Conservation (phyloP, 2,888 invertebrate genomes). For the Tachina grossa region DNA sequence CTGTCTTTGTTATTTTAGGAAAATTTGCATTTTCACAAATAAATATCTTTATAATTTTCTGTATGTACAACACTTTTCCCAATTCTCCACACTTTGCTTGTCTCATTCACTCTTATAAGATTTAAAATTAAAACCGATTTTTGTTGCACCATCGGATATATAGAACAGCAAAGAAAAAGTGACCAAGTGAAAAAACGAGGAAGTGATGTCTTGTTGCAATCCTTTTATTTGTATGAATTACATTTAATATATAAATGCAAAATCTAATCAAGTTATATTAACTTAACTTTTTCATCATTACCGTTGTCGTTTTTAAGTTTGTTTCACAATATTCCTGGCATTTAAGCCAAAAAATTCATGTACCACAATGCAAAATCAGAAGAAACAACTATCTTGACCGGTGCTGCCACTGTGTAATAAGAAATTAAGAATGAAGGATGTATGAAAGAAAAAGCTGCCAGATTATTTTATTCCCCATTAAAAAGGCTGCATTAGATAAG, state of each 20-base stretch:
- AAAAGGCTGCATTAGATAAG: no score
- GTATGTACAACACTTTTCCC: slow-evolving; percentile 71
- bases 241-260: background rate
- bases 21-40: slow-evolving; percentile 57
- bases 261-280: background rate
- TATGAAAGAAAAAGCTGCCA: no score
- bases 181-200: slow-evolving; percentile 30
- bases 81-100: slow-evolving; percentile 38
- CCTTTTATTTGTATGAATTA: background rate
- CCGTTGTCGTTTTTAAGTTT: slow-evolving; percentile 22
- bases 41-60: slow-evolving; percentile 61
- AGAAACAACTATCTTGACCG: slow-evolving; percentile 21
- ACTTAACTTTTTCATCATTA: slow-evolving; percentile 28
- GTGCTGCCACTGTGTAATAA: slow-evolving; percentile 5
- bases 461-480: no score
- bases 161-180: slow-evolving; percentile 46
- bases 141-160: slow-evolving; percentile 48
- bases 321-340: slow-evolving; percentile 53
- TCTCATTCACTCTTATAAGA: slow-evolving; percentile 52
- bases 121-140: slow-evolving; percentile 27
- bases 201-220: slow-evolving; percentile 26
- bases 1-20: slow-evolving; percentile 43
- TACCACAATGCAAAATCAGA: slow-evolving; percentile 55
- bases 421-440: no score
- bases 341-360: slow-evolving; percentile 63